Conservation (phyloP, 2,888 invertebrate species). For the Petrolisthes cinctipes region DNA sequence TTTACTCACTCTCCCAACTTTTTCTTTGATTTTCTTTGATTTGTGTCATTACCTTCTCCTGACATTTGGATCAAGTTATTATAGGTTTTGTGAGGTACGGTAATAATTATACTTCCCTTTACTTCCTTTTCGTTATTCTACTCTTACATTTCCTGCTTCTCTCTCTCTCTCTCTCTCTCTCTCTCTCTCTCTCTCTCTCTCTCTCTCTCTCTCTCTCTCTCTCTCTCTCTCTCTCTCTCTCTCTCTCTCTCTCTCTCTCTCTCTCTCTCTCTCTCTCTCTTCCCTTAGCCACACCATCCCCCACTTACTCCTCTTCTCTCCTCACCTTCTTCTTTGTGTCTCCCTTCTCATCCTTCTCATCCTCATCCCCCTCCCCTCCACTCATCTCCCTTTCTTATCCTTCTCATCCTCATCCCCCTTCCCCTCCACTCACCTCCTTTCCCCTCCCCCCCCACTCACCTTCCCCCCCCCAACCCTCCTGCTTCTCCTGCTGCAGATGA, state of each 20-base stretch:
- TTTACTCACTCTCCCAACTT: no score
- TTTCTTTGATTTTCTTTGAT: no score
- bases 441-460: not conserved
- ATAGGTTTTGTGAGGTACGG: not conserved
- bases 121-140: not conserved
- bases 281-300: not conserved
- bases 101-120: not conserved
- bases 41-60: no score
- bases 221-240: not conserved
- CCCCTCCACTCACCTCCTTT: not conserved
- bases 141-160: not conserved
- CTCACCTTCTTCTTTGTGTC: no score
- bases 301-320: not conserved
- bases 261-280: no score
- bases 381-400: not conserved
- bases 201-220: not conserved
- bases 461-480: not conserved
- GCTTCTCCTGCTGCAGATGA: conserved; percentile 25
- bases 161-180: not conserved
- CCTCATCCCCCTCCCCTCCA: no score
- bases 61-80: no score
- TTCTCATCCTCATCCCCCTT: not conserved
- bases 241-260: not conserved
- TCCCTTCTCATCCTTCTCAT: no score
- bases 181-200: not conserved